Evolutionary conservation across 2,888 invertebrate species (phyloP), one percentile per base, ranked within the genome.

Genomic region (Drosophila leonis): DNA sequence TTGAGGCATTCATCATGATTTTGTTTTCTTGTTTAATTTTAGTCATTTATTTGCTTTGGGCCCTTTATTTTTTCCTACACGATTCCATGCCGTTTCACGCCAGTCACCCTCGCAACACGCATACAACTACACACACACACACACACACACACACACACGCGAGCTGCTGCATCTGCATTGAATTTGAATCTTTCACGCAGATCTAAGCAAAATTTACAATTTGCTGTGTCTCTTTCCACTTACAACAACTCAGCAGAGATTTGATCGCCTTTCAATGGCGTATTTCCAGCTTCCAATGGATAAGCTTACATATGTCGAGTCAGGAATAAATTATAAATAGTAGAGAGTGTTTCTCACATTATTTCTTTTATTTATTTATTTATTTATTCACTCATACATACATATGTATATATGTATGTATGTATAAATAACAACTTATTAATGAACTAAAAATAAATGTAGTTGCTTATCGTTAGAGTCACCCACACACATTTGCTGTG

Each of bases 11-110:
- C 65, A 72, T 83, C 79, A 86, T 83, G 86, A 77, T 86, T 83
- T 81, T 75, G 83, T 75, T 86, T 81, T 86, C 80, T 82, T 86
- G 75, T 82, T 83, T 82, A 77, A 83, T 83, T 83, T 83, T 75
- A 83, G 83, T 83, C 75, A 83, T 83, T 86, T 86, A 66, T 79
- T 77, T 81, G 65, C 75, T 77, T 80, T 74, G 35, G 65, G 69
- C 57, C 68, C 71, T 78, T 68, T 68, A 72, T 57, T 51, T n/a
- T 8, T 35, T 13, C 12, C 18, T 20, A 24, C n/a, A 44, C 1
- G 46, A 42, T 70, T 57, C 37, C 42, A 29, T 56, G 54, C 52
- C 54, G 35, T 49, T 68, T 66, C 59, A 54, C 46, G 61, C 52
- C 68, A 72, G 74, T 72, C 76, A 80, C 72, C 83, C 85, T 75